Conservation (phyloP, 2,113 vertebrate genomes). For the Crotalus viridis region DNA sequence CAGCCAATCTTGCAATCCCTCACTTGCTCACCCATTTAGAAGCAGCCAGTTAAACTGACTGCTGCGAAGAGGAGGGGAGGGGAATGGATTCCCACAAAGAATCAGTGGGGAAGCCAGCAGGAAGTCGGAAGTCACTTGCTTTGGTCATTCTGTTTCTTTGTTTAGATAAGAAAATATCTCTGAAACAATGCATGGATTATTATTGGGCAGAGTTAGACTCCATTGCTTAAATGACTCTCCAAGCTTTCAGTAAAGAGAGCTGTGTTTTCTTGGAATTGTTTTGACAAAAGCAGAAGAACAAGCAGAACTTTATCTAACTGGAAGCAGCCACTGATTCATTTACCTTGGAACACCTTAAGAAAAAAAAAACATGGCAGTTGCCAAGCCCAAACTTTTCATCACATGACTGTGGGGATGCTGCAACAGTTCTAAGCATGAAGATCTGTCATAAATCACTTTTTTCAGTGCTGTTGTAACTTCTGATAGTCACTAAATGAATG, state of each 20-base stretch:
- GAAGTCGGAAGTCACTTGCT: background rate
- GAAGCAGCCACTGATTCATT: background rate
- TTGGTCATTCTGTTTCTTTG: background rate
- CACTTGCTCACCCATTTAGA: no score
- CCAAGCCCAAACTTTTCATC: background rate
- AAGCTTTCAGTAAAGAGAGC: background rate
- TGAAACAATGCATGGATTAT: background rate
- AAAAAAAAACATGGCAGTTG: background rate
- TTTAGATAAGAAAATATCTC: background rate
- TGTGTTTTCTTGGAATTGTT: background rate
- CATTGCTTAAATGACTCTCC: background rate
- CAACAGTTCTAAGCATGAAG: background rate
- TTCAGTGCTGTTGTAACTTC: background rate
- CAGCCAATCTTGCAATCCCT: background rate
- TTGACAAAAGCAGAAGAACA: background rate
- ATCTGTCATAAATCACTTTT: background rate
- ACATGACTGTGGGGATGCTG: background rate
- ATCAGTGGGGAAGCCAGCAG: background rate
- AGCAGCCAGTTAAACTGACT: background rate
- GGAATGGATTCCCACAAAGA: background rate
- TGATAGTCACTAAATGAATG: background rate
- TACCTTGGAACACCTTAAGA: background rate
- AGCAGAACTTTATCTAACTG: background rate
- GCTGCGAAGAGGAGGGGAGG: no score
- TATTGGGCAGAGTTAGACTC: background rate